Base-by-base conservation (phyloP, 2,888 invertebrate species). In the Hoplodrina blanda region DNA sequence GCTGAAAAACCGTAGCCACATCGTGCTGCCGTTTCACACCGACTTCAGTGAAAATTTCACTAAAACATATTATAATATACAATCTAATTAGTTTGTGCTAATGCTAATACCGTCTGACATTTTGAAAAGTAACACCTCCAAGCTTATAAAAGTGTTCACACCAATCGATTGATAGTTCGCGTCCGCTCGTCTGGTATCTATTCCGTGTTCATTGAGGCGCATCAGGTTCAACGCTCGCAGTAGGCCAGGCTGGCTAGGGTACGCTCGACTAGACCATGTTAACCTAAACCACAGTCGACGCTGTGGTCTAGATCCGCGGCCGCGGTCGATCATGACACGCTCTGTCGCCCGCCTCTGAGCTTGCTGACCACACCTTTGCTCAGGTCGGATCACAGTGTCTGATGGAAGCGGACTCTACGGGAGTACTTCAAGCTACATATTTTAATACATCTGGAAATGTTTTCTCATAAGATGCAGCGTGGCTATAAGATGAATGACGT, bases 321-420 rank as follows among this genome's bases (percentile, higher is more conserved):
- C 83, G 81, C 88, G 87, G 85, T 86, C 85, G 88, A 87, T 88
- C 87, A 90, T 91, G 90, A 91, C 90, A 90, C 91, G 92, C 86
- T 91, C 91, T 90, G 82, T 87, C 91, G 91, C 92, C 87, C 88
- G 88, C 87, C 80, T 85, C 78, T 83, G 81, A 83, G 84, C 85
- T 85, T 83, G 83, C 83, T 74, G 62, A 69, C 76, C 82, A 73
- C 85, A 77, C 80, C 83, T 80, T 33, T n/a, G 8, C 70, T 73
- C 55, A 46, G 77, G 57, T 49, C 13, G 1, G 66, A 55, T 20
- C 65, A 69, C 53, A 41, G 53, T 63, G 44, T 19, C 33, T 10
- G 1, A 62, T 59, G 46, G 55, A 41, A 69, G 77, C 80, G 76
- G 44, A 30, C 11, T 54, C 13, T 13, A 17, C 11, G 52, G 4